Percentiles rank a stretch among this genome's conserved stretches.
Conservation (phyloP, 1,140 invertebrate genomes). For the Drosophila pectinifera region DNA sequence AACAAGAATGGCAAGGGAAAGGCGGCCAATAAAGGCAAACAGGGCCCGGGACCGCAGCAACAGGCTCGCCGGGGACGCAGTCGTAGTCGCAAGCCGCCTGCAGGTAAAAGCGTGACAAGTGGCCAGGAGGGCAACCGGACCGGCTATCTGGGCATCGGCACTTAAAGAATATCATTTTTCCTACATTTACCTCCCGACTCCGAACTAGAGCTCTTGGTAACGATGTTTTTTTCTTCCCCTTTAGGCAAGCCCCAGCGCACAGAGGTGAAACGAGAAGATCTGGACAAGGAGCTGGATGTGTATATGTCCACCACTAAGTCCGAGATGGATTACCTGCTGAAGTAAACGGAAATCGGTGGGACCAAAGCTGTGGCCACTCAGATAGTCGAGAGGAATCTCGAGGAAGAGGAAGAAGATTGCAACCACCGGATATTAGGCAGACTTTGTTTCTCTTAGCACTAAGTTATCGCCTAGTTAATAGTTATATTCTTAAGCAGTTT, state of each 20-base stretch:
- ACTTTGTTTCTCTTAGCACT: slow-evolving; percentile 39
- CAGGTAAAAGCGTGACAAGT: slow-evolving; percentile 82
- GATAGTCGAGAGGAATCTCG: background rate
- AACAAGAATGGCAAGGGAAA: slow-evolving; percentile 37
- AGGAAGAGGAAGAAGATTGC: slow-evolving; percentile 3
- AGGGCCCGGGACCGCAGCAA: slow-evolving; percentile 42
- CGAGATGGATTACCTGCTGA: slow-evolving; percentile 74
- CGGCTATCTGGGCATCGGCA: slow-evolving; percentile 29
- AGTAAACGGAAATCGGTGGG: slow-evolving; percentile 37
- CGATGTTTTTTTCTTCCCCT: background rate
- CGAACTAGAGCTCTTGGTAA: background rate
- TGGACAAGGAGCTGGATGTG: slow-evolving; percentile 82
- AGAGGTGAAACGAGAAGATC: slow-evolving; percentile 78
- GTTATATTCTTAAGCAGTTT: slow-evolving; percentile 45
- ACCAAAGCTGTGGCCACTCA: slow-evolving; percentile 23
- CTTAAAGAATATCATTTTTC: slow-evolving; percentile 19
- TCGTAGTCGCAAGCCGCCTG: slow-evolving; percentile 63
- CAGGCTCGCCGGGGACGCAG: slow-evolving; percentile 75
- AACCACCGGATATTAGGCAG: slow-evolving; percentile 41
- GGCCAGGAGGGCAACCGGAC: slow-evolving; percentile 27
- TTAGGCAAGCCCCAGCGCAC: slow-evolving; percentile 48
- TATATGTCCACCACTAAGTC: slow-evolving; percentile 84
- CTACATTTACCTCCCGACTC: background rate
- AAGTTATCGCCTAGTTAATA: slow-evolving; percentile 53
- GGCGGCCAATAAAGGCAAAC: slow-evolving; percentile 33